phyloP scores from a whole-genome alignment of 2,888 invertebrate genomes.

The Dilophus febrilis region DNA sequence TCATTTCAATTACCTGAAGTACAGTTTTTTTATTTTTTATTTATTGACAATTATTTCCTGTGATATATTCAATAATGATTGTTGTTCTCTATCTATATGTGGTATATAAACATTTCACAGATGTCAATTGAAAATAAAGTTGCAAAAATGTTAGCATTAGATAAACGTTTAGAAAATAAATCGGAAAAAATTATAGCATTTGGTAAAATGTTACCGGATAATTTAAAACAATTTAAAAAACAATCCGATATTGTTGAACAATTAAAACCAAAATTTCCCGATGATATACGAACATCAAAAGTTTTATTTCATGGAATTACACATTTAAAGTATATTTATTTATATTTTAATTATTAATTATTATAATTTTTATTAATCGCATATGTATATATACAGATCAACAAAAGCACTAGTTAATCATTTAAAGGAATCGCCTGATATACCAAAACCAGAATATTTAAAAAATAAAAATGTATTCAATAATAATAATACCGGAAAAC shows the following conservation, averaged over 20 bases:
- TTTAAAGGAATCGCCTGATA: conserved; percentile 18
- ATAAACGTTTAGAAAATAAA: conserved; percentile 9
- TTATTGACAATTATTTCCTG: conserved; percentile 1
- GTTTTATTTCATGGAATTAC: conserved; percentile 27
- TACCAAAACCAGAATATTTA: conserved; percentile 22
- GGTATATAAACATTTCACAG: no score
- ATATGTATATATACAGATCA: conserved; percentile 13
- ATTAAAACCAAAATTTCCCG: conserved; percentile 24
- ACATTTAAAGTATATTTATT: conserved; percentile 16
- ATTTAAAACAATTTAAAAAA: conserved; percentile 19
- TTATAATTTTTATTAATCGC: background rate
- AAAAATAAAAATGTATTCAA: conserved; percentile 9
- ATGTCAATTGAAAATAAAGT: conserved; percentile 22
- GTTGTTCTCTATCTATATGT: no score
- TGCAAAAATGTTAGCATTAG: conserved; percentile 17
- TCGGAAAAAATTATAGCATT: conserved; percentile 21
- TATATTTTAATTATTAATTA: background rate
- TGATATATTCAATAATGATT: no score
- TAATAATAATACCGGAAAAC: no score
- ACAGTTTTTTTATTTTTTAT: no score
- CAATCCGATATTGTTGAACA: conserved; percentile 14
- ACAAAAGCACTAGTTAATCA: conserved; percentile 22
- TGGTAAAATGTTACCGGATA: conserved; percentile 23
- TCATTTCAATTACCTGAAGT: conserved; percentile 26
- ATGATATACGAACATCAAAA: conserved; percentile 21